A percentile compares a stretch with the other conserved stretches of the same genome.
Conservation (phyloP, 2,797 vertebrate genomes). For the Rhynchotus rufescens region DNA sequence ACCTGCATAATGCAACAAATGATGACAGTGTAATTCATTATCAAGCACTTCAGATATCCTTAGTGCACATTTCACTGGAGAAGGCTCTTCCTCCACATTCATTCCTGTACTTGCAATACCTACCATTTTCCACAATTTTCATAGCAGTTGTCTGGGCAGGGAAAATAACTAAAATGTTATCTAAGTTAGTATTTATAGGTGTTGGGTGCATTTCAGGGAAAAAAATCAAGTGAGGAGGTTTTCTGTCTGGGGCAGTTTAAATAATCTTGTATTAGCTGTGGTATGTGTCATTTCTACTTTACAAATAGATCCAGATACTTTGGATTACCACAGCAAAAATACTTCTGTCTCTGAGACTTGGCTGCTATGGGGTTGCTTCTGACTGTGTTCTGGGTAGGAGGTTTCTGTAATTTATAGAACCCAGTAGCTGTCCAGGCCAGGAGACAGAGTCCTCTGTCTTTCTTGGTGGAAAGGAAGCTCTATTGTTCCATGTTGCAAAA, state of each 20-base stretch:
- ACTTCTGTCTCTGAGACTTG: background rate
- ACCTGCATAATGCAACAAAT: background rate
- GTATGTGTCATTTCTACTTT: constrained; percentile 17
- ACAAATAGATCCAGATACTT: constrained; percentile 10
- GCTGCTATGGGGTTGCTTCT: background rate
- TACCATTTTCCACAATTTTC: constrained; percentile 39
- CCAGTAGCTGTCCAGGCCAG: constrained; percentile 5
- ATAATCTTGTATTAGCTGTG: background rate
- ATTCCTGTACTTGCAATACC: constrained; percentile 24
- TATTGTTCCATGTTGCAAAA: constrained; percentile 39
- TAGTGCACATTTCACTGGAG: background rate
- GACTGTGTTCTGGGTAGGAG: background rate
- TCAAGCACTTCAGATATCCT: background rate
- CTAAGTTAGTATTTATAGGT: background rate
- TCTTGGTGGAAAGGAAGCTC: constrained; percentile 23
- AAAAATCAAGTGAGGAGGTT: constrained; percentile 15
- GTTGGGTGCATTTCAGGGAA: constrained; percentile 51
- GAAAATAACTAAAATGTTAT: constrained; percentile 46
- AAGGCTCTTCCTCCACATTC: constrained; percentile 18
- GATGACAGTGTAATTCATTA: background rate
- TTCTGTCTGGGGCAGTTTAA: constrained; percentile 31
- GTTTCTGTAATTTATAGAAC: constrained; percentile 35
- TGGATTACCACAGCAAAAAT: background rate
- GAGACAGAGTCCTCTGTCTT: constrained; percentile 31
- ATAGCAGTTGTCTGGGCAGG: background rate